Conservation (phyloP, 1,140 invertebrate genomes). For the Drosophila sucinea region DNA sequence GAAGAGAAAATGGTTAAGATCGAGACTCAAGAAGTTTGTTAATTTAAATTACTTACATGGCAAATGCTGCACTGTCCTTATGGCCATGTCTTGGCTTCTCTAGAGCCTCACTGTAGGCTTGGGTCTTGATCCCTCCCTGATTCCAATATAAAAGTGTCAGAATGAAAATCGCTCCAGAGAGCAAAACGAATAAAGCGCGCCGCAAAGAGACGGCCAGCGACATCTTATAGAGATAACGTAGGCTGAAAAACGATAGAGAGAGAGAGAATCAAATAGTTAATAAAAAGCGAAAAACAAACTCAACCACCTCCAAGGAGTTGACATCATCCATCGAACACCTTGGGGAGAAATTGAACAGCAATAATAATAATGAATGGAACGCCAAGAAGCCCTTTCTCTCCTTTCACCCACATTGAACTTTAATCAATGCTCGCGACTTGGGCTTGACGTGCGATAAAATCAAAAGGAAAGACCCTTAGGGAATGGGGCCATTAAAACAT, state of each 20-base stretch:
- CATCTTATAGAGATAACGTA: slow-evolving; percentile 82
- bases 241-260: slow-evolving; percentile 44
- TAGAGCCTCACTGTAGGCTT: slow-evolving; percentile 60
- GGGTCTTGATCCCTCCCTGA: slow-evolving; percentile 70
- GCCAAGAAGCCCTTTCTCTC: slow-evolving; percentile 26
- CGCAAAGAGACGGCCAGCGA: slow-evolving; percentile 80
- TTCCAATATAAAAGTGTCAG: slow-evolving; percentile 82
- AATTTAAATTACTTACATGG: slow-evolving; percentile 59
- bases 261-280: slow-evolving; percentile 8
- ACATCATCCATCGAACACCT: slow-evolving; percentile 50
- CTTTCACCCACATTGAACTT: slow-evolving; percentile 49
- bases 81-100: slow-evolving; percentile 52
- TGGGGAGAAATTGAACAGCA: slow-evolving; percentile 47
- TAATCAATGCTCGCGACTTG: slow-evolving; percentile 67
- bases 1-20: no score
- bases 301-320: slow-evolving; percentile 30
- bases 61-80: slow-evolving; percentile 45
- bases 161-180: slow-evolving; percentile 72
- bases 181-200: slow-evolving; percentile 67
- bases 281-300: background rate
- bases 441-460: slow-evolving; percentile 70
- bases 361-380: slow-evolving; percentile 43
- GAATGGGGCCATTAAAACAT: slow-evolving; percentile 44
- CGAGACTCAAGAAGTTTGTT: no score
- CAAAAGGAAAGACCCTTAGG: slow-evolving; percentile 44